Percentiles rank a stretch among this genome's conserved stretches.
phyloP scores from a whole-genome alignment of 2,888 invertebrate genomes.

The Sinopyrophorus schimmeli region DNA sequence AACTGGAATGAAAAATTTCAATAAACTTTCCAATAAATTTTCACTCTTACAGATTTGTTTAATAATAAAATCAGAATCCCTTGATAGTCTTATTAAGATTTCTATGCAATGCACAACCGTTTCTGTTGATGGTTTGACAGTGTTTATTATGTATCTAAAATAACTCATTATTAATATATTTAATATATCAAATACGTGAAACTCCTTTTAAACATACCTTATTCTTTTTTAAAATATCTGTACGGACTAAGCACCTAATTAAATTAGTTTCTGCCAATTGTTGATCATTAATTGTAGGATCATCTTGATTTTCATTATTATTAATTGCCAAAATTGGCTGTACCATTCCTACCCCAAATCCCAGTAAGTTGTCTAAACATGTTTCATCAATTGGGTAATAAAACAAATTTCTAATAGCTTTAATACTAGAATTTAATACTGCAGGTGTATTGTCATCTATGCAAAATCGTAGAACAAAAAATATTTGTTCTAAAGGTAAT shows the following conservation, averaged over 20 bases:
- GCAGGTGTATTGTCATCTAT: slow-evolving; percentile 80
- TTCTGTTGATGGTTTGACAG: slow-evolving; percentile 69
- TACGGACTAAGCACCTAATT: slow-evolving; percentile 71
- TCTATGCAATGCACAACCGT: slow-evolving; percentile 76
- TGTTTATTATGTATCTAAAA: slow-evolving; percentile 73
- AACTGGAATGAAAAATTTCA: slow-evolving; percentile 63
- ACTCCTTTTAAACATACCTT: neutral
- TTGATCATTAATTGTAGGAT: slow-evolving; percentile 78
- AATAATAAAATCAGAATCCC: slow-evolving; percentile 74
- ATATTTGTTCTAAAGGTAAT: slow-evolving; percentile 74
- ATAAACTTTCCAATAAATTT: slow-evolving; percentile 65
- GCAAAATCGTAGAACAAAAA: slow-evolving; percentile 81
- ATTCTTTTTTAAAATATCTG: slow-evolving; percentile 77
- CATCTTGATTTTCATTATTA: slow-evolving; percentile 55
- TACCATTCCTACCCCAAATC: slow-evolving; percentile 65
- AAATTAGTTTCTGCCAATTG: slow-evolving; percentile 85
- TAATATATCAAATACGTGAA: neutral
- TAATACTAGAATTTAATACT: slow-evolving; percentile 74
- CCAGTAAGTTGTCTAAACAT: slow-evolving; percentile 69
- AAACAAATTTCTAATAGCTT: slow-evolving; percentile 74
- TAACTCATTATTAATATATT: slow-evolving; percentile 3
- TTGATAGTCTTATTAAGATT: slow-evolving; percentile 75
- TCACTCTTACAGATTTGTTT: slow-evolving; percentile 65
- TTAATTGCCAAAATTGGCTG: slow-evolving; percentile 62
- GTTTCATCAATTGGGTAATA: slow-evolving; percentile 80